Evolutionary conservation across 2,113 vertebrate species (phyloP), one percentile per base, ranked within the genome.

Genomic region (Microcebus jonahi): DNA sequence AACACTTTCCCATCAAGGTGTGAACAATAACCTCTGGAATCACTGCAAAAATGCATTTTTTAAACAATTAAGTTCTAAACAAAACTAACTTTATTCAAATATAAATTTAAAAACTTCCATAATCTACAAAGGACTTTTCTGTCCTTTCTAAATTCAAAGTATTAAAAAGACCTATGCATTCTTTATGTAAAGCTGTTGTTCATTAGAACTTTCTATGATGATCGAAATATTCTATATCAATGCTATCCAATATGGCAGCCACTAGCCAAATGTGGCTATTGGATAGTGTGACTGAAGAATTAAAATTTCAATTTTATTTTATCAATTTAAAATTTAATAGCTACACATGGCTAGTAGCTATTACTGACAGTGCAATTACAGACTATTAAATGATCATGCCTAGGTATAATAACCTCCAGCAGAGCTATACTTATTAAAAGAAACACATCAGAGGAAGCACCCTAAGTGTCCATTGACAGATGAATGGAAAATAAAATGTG

Each of bases 51-150:
- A 67, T 23, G 18, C 48, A 65, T 36, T 75, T 34, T 82, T 89
- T 96, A 95, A 95, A 80, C 42, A 92, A 90, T 55, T 27, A 95
- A 86, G 76, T 94, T 65, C 45, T 67, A 91, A 95, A 84, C 18
- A 93, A 91, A 1, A 18, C 31, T 92, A 93, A 75, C 90, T 21
- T 45, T 76, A 86, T 80, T 93, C 55, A 42, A 34, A 84, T 63
- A 13, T 88, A 68, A 83, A 94, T 76, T 11, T 1, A 95, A 97
- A 39, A 15, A 29, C 27, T 97, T 83, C 70, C 55, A 68, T 67
- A 77, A 59, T 21, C 13, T 42, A 92, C 23, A 80, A 61, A 50
- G 50, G 71, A 23, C 2, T 27, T 50, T 29, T 36, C 80, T 25
- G 13, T 27, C 10, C 55, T 88, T 36, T 96, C 21, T 80, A 96